Conservation (phyloP, 2,113 vertebrate species). For the Limnothrissa miodon region DNA sequence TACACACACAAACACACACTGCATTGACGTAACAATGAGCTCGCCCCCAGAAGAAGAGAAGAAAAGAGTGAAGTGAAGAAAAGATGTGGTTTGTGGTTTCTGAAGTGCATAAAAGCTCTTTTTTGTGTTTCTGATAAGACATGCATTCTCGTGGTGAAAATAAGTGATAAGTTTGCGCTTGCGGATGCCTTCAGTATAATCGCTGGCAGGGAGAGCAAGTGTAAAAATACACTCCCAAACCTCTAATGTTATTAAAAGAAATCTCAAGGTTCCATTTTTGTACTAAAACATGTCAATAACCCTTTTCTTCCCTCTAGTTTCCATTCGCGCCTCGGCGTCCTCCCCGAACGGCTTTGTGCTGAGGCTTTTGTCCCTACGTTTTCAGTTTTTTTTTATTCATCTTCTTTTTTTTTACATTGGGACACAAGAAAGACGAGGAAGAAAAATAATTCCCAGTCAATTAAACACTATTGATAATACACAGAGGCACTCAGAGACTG, state of each 20-base stretch:
- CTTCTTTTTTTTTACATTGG: conserved; percentile 47
- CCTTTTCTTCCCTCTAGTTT: conserved; percentile 31
- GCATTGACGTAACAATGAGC: neutral
- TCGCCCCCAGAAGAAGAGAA: neutral
- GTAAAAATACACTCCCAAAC: conserved; percentile 42
- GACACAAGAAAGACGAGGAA: neutral
- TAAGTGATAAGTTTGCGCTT: conserved; percentile 42
- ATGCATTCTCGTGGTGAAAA: conserved; percentile 34
- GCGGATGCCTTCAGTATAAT: conserved; percentile 48
- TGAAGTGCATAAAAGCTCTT: conserved; percentile 15
- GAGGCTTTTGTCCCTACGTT: conserved; percentile 45
- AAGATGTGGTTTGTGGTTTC: conserved; percentile 10
- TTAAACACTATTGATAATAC: conserved; percentile 67
- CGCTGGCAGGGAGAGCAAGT: conserved; percentile 37
- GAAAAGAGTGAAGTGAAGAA: neutral
- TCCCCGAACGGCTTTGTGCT: conserved; percentile 47
- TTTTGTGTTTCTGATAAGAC: conserved; percentile 31
- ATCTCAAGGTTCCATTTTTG: conserved; percentile 32
- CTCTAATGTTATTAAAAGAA: conserved; percentile 45
- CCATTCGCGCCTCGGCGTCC: conserved; percentile 27
- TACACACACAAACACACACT: neutral
- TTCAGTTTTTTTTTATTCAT: conserved; percentile 54
- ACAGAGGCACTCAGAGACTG: conserved; percentile 53
- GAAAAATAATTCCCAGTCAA: conserved; percentile 57
- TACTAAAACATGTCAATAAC: conserved; percentile 39